Evolutionary conservation across 37 sponge, comb jelly and placozoan genomes (phyloP), one percentile per base, ranked within the genome.

Genomic region (Corticium candelabrum): DNA sequence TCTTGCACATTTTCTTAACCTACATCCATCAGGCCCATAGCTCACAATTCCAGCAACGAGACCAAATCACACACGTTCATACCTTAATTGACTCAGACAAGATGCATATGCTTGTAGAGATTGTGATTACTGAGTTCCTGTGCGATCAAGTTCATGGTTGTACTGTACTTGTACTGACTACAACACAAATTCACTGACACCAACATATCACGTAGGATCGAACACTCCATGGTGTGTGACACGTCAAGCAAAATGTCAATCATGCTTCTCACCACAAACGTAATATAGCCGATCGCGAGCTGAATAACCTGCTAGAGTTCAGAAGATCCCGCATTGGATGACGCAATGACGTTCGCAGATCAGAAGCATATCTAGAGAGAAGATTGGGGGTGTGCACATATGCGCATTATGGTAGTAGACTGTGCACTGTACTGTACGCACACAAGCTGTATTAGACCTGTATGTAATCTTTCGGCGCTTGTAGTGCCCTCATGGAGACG

Each of bases 21-120:
- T n/a, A n/a, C n/a, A n/a, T n/a, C n/a, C n/a, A n/a, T n/a, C n/a
- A n/a, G n/a, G n/a, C n/a, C n/a, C n/a, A n/a, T n/a, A n/a, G n/a
- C n/a, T n/a, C n/a, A n/a, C n/a, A n/a, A n/a, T 3, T 77, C 83
- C 34, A 83, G 40, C 84, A 83, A 34, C 3, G 83, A 37, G 21
- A 82, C 0, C 3, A 82, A 56, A 36, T 83, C 79, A 30, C 84
- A 77, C 35, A 41, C 69, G 3, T 32, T 33, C 2, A 32, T 38
- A 31, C 39, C 11, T 7, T 2, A n/a, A n/a, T n/a, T 3, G 15
- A 1, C 35, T 0, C 15, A 50, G 62, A 40, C 84, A 78, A 69
- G 77, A 83, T 1, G 79, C 84, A 71, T 73, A n/a, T 3, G 56
- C 79, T 83, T 73, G 7, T 37, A 1, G 31, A 35, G 71, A 0